These are phyloP conservation scores for Catostomus latipinnis DNA, from an alignment of 2,797 vertebrate species.

Conservation along the genomic window DNA sequence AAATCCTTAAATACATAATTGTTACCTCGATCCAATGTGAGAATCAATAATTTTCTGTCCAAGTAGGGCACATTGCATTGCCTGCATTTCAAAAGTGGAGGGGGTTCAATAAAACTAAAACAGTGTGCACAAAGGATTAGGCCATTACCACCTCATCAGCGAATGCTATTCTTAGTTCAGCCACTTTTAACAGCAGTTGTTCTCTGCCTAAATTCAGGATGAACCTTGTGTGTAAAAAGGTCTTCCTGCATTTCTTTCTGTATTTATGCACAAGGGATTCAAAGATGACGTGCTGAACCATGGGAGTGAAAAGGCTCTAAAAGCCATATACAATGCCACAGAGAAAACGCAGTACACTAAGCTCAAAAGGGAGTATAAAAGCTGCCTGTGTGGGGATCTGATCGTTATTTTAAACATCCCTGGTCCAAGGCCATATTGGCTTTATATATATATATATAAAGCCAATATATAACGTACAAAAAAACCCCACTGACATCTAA, in stretches of 20 bases:
- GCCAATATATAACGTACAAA: neutral
- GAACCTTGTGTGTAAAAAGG: conserved; percentile 17
- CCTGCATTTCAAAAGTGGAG: neutral
- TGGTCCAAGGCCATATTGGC: neutral
- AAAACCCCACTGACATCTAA: neutral
- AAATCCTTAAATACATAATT: neutral
- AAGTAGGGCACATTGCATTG: neutral
- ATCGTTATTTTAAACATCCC: neutral
- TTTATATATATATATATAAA: no score
- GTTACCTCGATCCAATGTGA: neutral
- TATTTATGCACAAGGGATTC: neutral
- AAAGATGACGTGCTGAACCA: neutral
- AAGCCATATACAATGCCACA: neutral
- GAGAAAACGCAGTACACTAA: neutral
- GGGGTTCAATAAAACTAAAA: conserved; percentile 29
- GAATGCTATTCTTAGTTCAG: conserved; percentile 56
- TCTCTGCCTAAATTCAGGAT: conserved; percentile 34
- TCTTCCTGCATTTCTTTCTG: conserved; percentile 12
- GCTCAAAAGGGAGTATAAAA: neutral
- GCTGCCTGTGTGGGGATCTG: neutral
- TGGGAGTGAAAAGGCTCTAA: neutral
- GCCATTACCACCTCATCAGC: conserved; percentile 54
- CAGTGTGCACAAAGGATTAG: conserved; percentile 51
- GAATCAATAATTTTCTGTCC: neutral
- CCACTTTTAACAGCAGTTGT: conserved; percentile 52